These are phyloP conservation scores for Euclidia mi DNA, from an alignment of 2,888 invertebrate species.

Conservation along the genomic window DNA sequence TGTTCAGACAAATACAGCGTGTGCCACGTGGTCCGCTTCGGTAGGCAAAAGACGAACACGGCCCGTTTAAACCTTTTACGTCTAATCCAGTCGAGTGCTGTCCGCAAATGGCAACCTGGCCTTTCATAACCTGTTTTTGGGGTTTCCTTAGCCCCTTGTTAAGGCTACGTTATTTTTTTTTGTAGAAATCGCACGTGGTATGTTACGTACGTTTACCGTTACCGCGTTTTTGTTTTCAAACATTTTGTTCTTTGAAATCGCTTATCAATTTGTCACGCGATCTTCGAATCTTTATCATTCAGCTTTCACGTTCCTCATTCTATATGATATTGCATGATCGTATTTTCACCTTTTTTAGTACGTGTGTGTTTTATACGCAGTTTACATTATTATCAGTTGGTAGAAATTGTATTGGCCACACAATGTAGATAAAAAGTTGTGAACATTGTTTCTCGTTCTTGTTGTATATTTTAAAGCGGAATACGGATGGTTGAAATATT, in stretches of 20 bases:
- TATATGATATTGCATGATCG: conserved; percentile 37
- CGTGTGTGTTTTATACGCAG: neutral
- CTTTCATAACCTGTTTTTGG: conserved; percentile 89
- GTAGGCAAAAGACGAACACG: conserved; percentile 81
- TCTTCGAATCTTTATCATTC: conserved; percentile 30
- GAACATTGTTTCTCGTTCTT: neutral
- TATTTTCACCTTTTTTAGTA: conserved; percentile 19
- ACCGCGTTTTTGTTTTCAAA: conserved; percentile 39
- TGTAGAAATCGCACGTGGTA: conserved; percentile 66
- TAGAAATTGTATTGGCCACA: no score
- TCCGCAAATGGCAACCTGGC: conserved; percentile 87
- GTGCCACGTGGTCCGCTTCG: conserved; percentile 74
- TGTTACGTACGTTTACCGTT: conserved; percentile 50
- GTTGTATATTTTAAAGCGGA: neutral
- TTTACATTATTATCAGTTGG: neutral
- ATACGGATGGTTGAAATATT: neutral
- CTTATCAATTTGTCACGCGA: conserved; percentile 42
- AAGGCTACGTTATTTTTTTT: conserved; percentile 70
- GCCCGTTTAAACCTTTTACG: conserved; percentile 89
- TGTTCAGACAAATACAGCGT: conserved; percentile 78
- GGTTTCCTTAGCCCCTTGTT: conserved; percentile 85
- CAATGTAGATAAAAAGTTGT: no score
- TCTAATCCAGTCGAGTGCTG: conserved; percentile 86
- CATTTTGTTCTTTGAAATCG: conserved; percentile 34
- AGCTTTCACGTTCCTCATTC: conserved; percentile 36